These are phyloP conservation scores for Maniola jurtina DNA, from an alignment of 1,140 invertebrate genomes.

Conservation along the genomic window DNA sequence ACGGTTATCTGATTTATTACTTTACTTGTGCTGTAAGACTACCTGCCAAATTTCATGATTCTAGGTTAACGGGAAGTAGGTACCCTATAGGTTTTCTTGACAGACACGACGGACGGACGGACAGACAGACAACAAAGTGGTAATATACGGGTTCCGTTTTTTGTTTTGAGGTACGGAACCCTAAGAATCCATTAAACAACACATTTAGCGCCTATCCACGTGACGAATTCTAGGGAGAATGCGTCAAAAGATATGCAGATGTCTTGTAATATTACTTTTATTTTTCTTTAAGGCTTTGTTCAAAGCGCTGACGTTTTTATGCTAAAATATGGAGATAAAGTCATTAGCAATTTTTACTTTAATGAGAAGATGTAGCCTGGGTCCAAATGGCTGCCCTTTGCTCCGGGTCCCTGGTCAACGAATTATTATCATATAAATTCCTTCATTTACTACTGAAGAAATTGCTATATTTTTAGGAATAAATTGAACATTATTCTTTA, in stretches of 20 bases:
- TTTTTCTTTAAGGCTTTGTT: slow-evolving; percentile 50
- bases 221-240: slow-evolving; percentile 51
- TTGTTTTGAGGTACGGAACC: too few species aligned
- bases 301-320: slow-evolving; percentile 70
- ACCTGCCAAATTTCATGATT: too few species aligned
- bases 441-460: slow-evolving; percentile 25
- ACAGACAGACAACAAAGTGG: too few species aligned
- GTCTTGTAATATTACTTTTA: slow-evolving; percentile 59
- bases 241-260: slow-evolving; percentile 71
- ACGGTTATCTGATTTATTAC: too few species aligned
- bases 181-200: slow-evolving; percentile 44
- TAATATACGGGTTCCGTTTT: too few species aligned
- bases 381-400: slow-evolving; percentile 45
- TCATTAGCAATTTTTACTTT: slow-evolving; percentile 73
- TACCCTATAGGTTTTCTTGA: too few species aligned
- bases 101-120: too few species aligned
- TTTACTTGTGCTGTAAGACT: too few species aligned
- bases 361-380: slow-evolving; percentile 58
- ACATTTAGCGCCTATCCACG: slow-evolving; percentile 58
- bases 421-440: slow-evolving; percentile 52
- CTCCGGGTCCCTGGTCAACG: slow-evolving; percentile 51
- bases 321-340: slow-evolving; percentile 75
- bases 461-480: slow-evolving; percentile 23
- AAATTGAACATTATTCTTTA: slow-evolving; percentile 19
- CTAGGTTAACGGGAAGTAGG: too few species aligned